These are phyloP conservation scores for Megamerina dolium DNA, from an alignment of 2,888 invertebrate species.

Conservation along the genomic window DNA sequence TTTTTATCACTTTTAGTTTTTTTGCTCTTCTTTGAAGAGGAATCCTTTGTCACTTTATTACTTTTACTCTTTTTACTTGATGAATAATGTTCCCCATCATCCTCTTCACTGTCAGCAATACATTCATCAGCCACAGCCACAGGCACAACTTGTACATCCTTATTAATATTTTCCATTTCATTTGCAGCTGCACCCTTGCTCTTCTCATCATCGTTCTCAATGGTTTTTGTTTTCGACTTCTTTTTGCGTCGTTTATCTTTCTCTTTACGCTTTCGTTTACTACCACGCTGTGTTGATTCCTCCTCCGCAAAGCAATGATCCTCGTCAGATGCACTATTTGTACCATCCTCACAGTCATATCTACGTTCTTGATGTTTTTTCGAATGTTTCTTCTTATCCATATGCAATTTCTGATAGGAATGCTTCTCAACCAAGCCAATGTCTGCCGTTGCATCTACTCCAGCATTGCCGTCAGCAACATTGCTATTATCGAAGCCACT, in stretches of 20 bases:
- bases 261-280: conserved; percentile 45
- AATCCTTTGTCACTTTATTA: conserved; percentile 17
- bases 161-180: conserved; percentile 15
- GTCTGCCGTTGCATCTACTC: conserved; percentile 13
- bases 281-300: conserved; percentile 26
- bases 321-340: conserved; percentile 28
- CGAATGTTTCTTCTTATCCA: conserved; percentile 16
- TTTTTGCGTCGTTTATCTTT: conserved; percentile 47
- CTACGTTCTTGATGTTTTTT: conserved; percentile 18
- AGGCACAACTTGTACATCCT: background rate
- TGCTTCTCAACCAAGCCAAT: background rate
- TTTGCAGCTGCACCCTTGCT: conserved; percentile 9
- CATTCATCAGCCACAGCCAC: no score
- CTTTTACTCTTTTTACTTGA: conserved; percentile 3
- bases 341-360: conserved; percentile 27
- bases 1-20: conserved; percentile 29
- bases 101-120: background rate
- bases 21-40: conserved; percentile 20
- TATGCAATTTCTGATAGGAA: conserved; percentile 5
- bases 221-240: conserved; percentile 35
- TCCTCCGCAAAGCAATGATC: conserved; percentile 14
- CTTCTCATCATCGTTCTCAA: conserved; percentile 8
- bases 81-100: background rate
- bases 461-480: no score
- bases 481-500: conserved; percentile 17